phyloP scores from a whole-genome alignment of 2,888 invertebrate species.

The Scrobipalpa costella region DNA sequence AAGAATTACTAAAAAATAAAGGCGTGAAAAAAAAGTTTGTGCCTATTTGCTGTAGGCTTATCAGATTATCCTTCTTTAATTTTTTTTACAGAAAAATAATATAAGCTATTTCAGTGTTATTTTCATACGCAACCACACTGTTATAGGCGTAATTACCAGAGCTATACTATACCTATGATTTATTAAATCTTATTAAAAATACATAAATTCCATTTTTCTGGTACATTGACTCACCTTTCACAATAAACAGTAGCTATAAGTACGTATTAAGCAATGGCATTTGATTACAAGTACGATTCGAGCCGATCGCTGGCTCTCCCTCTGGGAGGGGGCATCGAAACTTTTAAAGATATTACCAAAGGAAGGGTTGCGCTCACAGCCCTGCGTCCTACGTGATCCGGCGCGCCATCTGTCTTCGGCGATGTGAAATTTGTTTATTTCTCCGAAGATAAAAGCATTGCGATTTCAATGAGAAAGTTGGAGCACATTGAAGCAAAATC shows the following conservation, averaged over 20 bases:
- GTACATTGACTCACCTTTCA: neutral
- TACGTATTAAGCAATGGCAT: slow-evolving; percentile 46
- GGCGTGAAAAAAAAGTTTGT: too few relatives aligned
- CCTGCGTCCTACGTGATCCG: slow-evolving; percentile 70
- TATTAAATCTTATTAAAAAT: too few relatives aligned
- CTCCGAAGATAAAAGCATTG: slow-evolving; percentile 29
- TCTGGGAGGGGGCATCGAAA: slow-evolving; percentile 55
- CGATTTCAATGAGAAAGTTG: neutral
- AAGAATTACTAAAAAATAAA: too few relatives aligned
- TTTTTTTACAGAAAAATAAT: too few relatives aligned
- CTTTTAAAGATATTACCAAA: slow-evolving; percentile 80
- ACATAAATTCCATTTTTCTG: neutral
- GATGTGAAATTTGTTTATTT: slow-evolving; percentile 70
- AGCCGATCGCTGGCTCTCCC: slow-evolving; percentile 55
- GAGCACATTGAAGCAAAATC: neutral
- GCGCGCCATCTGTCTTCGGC: slow-evolving; percentile 73
- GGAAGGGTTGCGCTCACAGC: slow-evolving; percentile 65
- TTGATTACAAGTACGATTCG: slow-evolving; percentile 73
- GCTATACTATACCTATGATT: too few relatives aligned
- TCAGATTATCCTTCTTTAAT: too few relatives aligned
- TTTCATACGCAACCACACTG: too few relatives aligned
- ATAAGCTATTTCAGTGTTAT: too few relatives aligned
- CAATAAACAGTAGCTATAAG: neutral
- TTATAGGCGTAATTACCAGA: too few relatives aligned
- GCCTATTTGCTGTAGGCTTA: too few relatives aligned